These are phyloP conservation scores for Panagrolaimus sp. DNA, from an alignment of 1,140 invertebrate genomes.

Conservation along the genomic window DNA sequence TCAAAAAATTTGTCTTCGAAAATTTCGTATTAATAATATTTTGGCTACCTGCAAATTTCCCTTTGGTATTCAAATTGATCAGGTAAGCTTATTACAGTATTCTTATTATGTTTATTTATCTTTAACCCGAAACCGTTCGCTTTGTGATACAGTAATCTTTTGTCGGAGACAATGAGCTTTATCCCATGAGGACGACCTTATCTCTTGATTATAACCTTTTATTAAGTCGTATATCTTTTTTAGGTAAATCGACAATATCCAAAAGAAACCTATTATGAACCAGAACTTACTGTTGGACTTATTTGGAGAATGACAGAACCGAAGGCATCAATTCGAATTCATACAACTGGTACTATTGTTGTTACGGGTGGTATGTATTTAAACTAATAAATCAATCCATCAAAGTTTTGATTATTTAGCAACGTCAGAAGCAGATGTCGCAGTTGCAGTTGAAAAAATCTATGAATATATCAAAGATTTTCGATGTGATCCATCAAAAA, in stretches of 20 bases:
- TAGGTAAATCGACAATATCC: constrained; percentile 41
- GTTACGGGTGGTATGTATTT: constrained; percentile 48
- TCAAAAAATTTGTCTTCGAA: not conserved
- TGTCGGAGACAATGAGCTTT: too few species aligned
- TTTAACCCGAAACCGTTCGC: not conserved
- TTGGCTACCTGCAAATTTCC: constrained; percentile 93
- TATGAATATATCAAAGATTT: constrained; percentile 45
- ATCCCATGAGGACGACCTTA: too few species aligned
- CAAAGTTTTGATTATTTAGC: constrained; percentile 10
- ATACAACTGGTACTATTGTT: constrained; percentile 55
- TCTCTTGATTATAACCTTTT: too few species aligned
- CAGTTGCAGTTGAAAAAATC: constrained; percentile 11
- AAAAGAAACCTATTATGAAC: constrained; percentile 48
- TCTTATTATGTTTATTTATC: not conserved
- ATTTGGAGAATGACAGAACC: constrained; percentile 49
- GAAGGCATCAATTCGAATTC: constrained; percentile 52
- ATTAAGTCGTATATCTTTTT: too few species aligned
- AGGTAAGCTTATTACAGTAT: constrained; percentile 9
- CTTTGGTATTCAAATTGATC: constrained; percentile 84
- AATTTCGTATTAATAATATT: constrained; percentile 69
- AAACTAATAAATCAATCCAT: not conserved
- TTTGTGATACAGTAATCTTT: too few species aligned
- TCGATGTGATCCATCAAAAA: constrained; percentile 30
- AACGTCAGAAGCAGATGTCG: constrained; percentile 18
- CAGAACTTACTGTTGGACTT: constrained; percentile 51